phyloP scores from a whole-genome alignment of 2,797 vertebrate genomes.

The Mormyrus proboscirostris region DNA sequence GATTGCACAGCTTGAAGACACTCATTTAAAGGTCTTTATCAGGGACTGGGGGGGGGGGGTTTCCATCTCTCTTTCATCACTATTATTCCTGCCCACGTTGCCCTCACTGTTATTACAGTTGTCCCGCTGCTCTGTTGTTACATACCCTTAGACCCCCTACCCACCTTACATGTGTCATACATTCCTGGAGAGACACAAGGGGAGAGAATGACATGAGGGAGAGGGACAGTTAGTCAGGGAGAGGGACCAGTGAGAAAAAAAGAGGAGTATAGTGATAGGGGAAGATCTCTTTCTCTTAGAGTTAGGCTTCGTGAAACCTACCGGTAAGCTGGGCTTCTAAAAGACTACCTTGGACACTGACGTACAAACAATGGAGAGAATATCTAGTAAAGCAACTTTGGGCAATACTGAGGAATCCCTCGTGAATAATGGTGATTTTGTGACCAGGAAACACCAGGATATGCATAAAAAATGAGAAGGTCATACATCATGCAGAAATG shows the following conservation, averaged over 20 bases:
- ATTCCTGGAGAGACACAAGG: slow-evolving; percentile 7
- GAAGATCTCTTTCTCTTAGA: neutral
- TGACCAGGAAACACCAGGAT: neutral
- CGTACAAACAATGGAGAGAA: neutral
- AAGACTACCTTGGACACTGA: neutral
- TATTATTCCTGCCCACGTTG: neutral
- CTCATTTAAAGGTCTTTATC: slow-evolving; percentile 19
- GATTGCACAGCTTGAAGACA: neutral
- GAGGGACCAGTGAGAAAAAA: neutral
- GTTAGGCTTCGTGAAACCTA: neutral
- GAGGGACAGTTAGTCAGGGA: slow-evolving; percentile 19
- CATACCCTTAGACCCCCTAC: slow-evolving; percentile 16
- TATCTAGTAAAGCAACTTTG: neutral
- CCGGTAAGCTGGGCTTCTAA: neutral
- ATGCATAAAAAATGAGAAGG: neutral
- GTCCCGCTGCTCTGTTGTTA: neutral
- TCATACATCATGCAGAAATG: neutral
- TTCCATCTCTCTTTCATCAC: slow-evolving; percentile 7
- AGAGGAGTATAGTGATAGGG: neutral
- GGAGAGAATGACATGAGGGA: slow-evolving; percentile 20
- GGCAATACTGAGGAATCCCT: neutral
- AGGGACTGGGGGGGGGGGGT: neutral
- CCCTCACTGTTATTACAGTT: neutral
- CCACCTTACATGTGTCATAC: neutral
- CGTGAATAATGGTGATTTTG: neutral